These are phyloP conservation scores for Teleogryllus occipitalis DNA, from an alignment of 1,140 invertebrate species.

Conservation along the genomic window DNA sequence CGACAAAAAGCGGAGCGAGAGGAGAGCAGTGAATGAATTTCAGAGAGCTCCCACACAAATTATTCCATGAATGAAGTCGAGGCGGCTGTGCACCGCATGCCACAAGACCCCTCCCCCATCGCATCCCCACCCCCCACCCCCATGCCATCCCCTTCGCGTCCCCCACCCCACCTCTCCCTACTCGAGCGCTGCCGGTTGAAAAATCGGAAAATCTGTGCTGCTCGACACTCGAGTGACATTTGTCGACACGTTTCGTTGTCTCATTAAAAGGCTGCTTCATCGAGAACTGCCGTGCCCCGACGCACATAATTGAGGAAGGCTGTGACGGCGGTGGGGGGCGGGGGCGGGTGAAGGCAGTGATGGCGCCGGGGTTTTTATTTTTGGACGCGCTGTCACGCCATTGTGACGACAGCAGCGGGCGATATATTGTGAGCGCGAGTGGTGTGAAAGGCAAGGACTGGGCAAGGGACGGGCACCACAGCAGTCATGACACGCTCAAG, in stretches of 20 bases:
- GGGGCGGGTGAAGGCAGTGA: no score
- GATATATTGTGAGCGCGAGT: no score
- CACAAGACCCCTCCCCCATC: no score
- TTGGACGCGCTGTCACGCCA: background rate
- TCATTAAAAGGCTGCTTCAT: background rate
- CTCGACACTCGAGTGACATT: background rate
- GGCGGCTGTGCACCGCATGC: no score
- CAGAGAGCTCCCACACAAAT: no score
- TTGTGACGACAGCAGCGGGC: background rate
- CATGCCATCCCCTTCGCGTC: no score
- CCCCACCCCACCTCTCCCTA: no score
- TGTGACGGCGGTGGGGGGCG: background rate
- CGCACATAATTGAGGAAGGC: background rate
- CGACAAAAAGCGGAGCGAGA: no score
- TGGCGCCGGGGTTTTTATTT: background rate
- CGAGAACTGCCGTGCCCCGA: background rate
- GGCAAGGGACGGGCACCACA: background rate
- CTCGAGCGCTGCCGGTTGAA: background rate
- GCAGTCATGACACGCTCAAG: no score
- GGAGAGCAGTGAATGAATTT: no score
- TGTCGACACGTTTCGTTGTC: background rate
- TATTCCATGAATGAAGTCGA: no score
- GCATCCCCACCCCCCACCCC: no score
- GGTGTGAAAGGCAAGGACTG: background rate
- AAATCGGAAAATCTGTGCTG: background rate